Evolutionary conservation across 2,888 invertebrate species (phyloP).

Genomic region (Agrotis puta): DNA sequence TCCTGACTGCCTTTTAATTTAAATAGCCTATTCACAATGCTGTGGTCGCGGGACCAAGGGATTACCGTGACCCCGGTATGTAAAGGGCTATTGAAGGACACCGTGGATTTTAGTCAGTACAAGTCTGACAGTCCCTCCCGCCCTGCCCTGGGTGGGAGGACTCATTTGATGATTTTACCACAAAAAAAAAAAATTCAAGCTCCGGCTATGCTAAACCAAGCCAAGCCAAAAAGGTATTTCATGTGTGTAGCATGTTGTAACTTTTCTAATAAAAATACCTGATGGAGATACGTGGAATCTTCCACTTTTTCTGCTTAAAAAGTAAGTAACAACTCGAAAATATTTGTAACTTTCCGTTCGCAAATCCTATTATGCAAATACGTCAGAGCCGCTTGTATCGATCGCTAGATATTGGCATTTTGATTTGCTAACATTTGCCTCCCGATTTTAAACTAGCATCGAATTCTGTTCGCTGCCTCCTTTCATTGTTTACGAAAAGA

Average conservation of each 20-base stretch:
- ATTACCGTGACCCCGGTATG: too few relatives aligned
- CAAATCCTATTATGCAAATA: constrained; percentile 89
- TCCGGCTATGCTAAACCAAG: neutral
- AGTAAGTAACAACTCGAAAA: constrained; percentile 30
- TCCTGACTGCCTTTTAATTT: too few relatives aligned
- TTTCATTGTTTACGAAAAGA: constrained; percentile 35
- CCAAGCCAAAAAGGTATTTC: neutral
- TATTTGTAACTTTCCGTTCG: constrained; percentile 52
- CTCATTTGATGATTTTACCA: too few relatives aligned
- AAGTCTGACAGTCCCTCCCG: too few relatives aligned
- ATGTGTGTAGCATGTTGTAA: neutral
- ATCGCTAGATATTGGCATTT: constrained; percentile 86
- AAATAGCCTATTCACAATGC: too few relatives aligned
- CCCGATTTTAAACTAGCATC: constrained; percentile 80
- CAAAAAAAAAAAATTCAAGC: too few relatives aligned
- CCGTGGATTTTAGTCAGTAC: too few relatives aligned
- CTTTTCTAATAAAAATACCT: neutral
- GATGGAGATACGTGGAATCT: neutral
- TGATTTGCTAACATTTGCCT: constrained; percentile 88
- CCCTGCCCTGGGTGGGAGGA: too few relatives aligned
- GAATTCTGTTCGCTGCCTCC: constrained; percentile 52
- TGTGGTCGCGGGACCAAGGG: too few relatives aligned
- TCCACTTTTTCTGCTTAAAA: neutral
- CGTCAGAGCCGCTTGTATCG: constrained; percentile 86
- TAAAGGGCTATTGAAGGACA: too few relatives aligned